Evolutionary conservation across 2,888 invertebrate genomes (phyloP).

Genomic region (Bombyx huttoni): DNA sequence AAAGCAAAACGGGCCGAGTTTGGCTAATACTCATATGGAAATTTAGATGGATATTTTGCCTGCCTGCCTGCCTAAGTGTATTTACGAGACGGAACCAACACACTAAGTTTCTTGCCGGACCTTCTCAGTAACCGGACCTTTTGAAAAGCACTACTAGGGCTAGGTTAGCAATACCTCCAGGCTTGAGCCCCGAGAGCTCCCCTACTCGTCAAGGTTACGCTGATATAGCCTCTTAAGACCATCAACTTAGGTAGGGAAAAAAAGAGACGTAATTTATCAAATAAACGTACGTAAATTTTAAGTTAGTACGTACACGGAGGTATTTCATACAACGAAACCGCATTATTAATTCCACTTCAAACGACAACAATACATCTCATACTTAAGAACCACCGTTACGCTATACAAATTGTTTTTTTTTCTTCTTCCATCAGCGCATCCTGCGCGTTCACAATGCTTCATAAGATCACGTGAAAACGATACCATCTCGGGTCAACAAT

Average conservation of each 20-base stretch:
- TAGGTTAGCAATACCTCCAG: too few relatives aligned
- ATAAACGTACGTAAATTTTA: background rate
- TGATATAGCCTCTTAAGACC: too few relatives aligned
- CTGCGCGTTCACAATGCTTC: slow-evolving; percentile 42
- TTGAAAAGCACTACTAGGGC: too few relatives aligned
- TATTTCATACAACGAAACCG: slow-evolving; percentile 9
- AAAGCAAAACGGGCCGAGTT: background rate
- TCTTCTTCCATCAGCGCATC: slow-evolving; percentile 31
- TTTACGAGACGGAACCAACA: too few relatives aligned
- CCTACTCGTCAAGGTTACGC: too few relatives aligned
- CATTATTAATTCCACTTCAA: slow-evolving; percentile 4
- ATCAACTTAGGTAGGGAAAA: too few relatives aligned
- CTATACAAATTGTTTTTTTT: slow-evolving; percentile 28
- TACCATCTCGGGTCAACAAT: slow-evolving; percentile 55
- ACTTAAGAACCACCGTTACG: slow-evolving; percentile 27
- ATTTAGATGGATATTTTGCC: background rate
- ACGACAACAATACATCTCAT: slow-evolving; percentile 12
- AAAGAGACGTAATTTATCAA: background rate
- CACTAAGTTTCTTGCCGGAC: too few relatives aligned
- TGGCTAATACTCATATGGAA: background rate
- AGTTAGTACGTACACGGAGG: slow-evolving; percentile 1
- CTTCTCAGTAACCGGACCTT: too few relatives aligned
- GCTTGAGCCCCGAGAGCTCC: too few relatives aligned
- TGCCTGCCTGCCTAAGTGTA: too few relatives aligned
- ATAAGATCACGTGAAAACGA: slow-evolving; percentile 48